Conservation (phyloP, 2,113 vertebrate species). For the Sinocyclocheilus grahami region DNA sequence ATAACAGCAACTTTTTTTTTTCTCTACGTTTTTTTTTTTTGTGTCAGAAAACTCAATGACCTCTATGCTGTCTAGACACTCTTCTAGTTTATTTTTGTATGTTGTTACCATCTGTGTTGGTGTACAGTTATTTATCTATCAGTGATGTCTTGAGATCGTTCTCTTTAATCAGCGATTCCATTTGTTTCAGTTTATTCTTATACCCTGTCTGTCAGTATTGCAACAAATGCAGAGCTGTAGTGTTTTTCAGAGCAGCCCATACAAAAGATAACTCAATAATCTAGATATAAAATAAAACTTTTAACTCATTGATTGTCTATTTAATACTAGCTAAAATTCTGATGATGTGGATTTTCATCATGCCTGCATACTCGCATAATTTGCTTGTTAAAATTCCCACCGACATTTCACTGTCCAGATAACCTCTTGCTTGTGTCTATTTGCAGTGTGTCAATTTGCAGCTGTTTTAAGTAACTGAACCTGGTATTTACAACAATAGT, state of each 20-base stretch:
- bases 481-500: conserved; percentile 1
- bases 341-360: background rate
- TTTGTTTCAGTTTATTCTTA: background rate
- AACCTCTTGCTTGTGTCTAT: conserved; percentile 11
- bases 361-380: background rate
- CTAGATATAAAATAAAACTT: background rate
- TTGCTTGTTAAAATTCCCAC: background rate
- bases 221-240: conserved; percentile 2
- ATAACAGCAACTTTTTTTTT: too few species aligned
- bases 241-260: background rate
- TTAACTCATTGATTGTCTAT: conserved; percentile 5
- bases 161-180: background rate
- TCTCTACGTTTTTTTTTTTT: background rate
- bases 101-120: too few species aligned
- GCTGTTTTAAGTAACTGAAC: background rate
- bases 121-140: background rate
- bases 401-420: background rate
- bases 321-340: conserved; percentile 6
- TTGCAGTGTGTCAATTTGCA: conserved; percentile 9
- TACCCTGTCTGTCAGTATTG: conserved; percentile 7
- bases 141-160: background rate
- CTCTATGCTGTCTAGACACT: background rate
- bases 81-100: background rate
- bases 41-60: background rate
- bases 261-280: conserved; percentile 8